These are phyloP conservation scores for Platysteira castanea DNA, from an alignment of 2,113 vertebrate genomes.

Conservation along the genomic window DNA sequence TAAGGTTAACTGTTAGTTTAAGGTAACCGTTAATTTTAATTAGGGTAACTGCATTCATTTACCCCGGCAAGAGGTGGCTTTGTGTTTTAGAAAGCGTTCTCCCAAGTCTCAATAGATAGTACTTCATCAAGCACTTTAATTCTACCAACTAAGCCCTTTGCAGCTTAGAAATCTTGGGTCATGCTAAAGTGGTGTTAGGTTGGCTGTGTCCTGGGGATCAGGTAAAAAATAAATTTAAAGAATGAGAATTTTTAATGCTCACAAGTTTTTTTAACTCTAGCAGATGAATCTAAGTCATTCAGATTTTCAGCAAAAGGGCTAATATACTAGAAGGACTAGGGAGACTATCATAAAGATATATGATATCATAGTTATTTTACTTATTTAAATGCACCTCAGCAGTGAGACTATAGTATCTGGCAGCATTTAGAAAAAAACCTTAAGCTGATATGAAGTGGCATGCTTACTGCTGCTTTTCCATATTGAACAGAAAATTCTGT, in stretches of 20 bases:
- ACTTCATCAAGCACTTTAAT: background rate
- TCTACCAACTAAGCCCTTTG: background rate
- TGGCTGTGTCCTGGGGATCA: background rate
- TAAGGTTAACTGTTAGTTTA: background rate
- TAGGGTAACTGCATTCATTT: background rate
- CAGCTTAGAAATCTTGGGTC: background rate
- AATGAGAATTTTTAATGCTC: background rate
- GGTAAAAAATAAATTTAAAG: background rate
- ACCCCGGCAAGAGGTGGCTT: background rate
- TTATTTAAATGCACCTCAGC: background rate
- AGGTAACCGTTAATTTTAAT: background rate
- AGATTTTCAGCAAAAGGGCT: background rate
- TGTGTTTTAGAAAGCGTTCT: background rate
- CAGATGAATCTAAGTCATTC: background rate
- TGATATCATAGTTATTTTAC: background rate
- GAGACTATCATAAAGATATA: background rate
- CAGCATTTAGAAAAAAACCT: background rate
- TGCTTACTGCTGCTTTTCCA: background rate
- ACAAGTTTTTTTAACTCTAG: background rate
- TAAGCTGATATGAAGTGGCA: background rate
- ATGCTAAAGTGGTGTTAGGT: background rate
- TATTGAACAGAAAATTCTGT: background rate
- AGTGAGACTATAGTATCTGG: background rate
- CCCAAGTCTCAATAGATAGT: background rate
- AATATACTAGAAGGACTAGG: background rate